Evolutionary conservation across 2,113 vertebrate genomes (phyloP).

Genomic region (Tringa solitaria): DNA sequence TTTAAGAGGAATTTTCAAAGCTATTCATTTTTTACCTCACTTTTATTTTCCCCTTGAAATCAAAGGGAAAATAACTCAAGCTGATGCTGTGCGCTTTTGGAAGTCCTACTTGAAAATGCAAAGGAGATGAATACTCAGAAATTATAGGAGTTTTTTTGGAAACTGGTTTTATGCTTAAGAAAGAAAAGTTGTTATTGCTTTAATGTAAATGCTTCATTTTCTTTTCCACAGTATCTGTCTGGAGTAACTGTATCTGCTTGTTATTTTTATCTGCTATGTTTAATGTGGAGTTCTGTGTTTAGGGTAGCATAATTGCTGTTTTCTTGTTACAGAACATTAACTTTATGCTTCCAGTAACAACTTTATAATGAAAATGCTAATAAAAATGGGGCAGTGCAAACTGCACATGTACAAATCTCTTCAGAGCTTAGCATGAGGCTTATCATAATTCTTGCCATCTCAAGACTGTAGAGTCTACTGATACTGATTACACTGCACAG

Average conservation of each 20-base stretch:
- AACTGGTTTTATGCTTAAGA: neutral
- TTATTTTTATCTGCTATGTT: conserved; percentile 31
- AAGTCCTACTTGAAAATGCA: neutral
- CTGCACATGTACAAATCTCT: conserved; percentile 20
- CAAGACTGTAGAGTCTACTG: neutral
- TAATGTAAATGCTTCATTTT: neutral
- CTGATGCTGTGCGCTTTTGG: neutral
- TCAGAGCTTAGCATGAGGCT: conserved; percentile 10
- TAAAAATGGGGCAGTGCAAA: conserved; percentile 20
- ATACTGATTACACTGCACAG: conserved; percentile 12
- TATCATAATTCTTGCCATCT: conserved; percentile 42
- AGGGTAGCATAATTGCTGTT: conserved; percentile 14
- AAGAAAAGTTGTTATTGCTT: neutral
- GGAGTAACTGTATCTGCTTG: neutral
- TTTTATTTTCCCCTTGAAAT: neutral
- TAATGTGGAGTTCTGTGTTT: conserved; percentile 14
- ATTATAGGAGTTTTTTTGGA: neutral
- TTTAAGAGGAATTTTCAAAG: neutral
- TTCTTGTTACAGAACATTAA: conserved; percentile 55
- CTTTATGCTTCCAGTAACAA: conserved; percentile 42
- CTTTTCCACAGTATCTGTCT: neutral
- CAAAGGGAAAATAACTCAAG: neutral
- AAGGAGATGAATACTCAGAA: neutral
- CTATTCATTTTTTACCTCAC: neutral
- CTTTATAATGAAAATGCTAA: conserved; percentile 56